A percentile compares a stretch with the other conserved stretches of the same genome.
phyloP scores from a whole-genome alignment of 1,140 invertebrate genomes.

The Bombus difficillimus region DNA sequence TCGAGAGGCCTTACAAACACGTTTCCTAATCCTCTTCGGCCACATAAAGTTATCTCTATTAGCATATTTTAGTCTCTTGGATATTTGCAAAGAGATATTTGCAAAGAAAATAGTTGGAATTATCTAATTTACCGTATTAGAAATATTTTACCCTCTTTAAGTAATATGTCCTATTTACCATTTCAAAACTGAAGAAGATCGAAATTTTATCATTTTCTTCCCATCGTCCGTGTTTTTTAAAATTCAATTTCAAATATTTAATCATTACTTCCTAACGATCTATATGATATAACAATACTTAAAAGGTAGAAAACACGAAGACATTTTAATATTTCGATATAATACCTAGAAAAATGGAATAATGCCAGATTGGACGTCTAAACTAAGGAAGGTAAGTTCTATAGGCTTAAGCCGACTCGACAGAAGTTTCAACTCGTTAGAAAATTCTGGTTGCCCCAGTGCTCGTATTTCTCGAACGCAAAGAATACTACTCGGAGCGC shows the following conservation, averaged over 20 bases:
- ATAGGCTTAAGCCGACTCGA: background rate
- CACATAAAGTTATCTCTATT: background rate
- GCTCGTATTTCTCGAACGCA: background rate
- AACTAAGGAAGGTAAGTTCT: background rate
- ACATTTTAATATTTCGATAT: background rate
- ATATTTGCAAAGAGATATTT: background rate
- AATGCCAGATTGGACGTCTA: background rate
- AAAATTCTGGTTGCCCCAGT: background rate
- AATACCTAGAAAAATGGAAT: background rate
- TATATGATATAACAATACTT: background rate
- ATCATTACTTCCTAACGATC: background rate
- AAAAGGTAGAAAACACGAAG: background rate
- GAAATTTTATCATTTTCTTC: background rate
- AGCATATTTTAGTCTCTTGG: background rate
- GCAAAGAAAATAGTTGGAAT: background rate
- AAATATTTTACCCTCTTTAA: background rate
- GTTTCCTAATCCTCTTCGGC: background rate
- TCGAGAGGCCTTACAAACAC: background rate
- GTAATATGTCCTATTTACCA: background rate
- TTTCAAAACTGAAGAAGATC: background rate
- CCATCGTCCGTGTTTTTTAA: rapidly evolving
- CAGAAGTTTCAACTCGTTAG: background rate
- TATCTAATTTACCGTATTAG: background rate
- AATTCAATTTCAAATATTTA: no score
- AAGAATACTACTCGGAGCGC: background rate